Conservation (phyloP, 2,888 invertebrate genomes). For the Scaeva pyrastri region DNA sequence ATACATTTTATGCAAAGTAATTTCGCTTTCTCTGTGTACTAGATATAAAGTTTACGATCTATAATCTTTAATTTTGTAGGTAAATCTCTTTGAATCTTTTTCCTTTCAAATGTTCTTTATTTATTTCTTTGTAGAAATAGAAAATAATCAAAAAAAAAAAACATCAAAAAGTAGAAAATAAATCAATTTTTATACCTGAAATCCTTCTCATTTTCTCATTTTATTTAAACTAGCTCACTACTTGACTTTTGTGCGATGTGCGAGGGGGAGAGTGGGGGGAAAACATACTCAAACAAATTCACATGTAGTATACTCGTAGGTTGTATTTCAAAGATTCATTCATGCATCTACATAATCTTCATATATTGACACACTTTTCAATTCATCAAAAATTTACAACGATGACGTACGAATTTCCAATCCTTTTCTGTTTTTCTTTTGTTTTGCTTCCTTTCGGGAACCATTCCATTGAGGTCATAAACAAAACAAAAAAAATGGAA, state of each 20-base stretch:
- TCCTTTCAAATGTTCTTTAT: not conserved
- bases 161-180: not conserved
- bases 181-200: not conserved
- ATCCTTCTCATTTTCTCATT: not conserved
- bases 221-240: too few relatives aligned
- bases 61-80: not conserved
- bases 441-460: too few relatives aligned
- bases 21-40: not conserved
- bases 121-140: not conserved
- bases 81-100: not conserved
- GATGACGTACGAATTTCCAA: too few relatives aligned
- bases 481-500: not conserved
- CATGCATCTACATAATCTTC: too few relatives aligned
- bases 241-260: too few relatives aligned
- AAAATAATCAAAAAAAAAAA: not conserved
- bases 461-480: constrained; percentile 10
- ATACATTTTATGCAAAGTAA: not conserved
- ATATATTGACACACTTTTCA: not conserved
- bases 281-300: too few relatives aligned
- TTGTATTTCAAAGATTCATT: not conserved
- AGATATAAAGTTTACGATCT: not conserved
- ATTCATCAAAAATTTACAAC: constrained; percentile 19
- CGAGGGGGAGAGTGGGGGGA: too few relatives aligned
- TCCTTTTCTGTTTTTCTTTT: too few relatives aligned
- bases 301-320: too few relatives aligned